Evolutionary conservation across 2,888 invertebrate species (phyloP), one percentile per base, ranked within the genome.

Genomic region (Marasmarcha lunaedactyla): DNA sequence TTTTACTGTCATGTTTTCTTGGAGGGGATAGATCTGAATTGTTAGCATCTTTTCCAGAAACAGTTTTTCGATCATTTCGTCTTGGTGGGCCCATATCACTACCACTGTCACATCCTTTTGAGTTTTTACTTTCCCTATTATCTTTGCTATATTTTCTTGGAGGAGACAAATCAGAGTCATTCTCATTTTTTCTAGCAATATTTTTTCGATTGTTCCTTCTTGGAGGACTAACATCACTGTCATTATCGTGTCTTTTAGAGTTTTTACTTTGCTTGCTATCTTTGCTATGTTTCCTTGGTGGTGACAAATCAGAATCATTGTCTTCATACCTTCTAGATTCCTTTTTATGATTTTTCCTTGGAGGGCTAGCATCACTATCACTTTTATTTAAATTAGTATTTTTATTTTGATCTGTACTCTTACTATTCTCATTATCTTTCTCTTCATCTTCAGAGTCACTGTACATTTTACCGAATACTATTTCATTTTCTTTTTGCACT

Each of bases 381-480:
- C 65, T 67, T 6, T 55, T 38, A 15, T 54, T 50, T 27, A 51
- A 50, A 27, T 47, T 55, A 2, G 38, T 20, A 5, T 20, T 20
- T 20, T 7, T 20, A 46, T 9, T 39, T 40, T 46, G 46, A 2
- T 39, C 35, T 36, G 47, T 39, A 39, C 44, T 47, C 15, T 27
- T 6, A 14, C 39, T 33, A 44, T 71, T 67, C 0, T 71, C 69
- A 39, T 69, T 66, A 40, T 69, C 58, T 27, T 68, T 63, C 33
- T 62, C 51, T 7, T 83, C 81, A 49, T 81, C 79, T 51, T 83
- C 81, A 0, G 79, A 74, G 39, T 83, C 81, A 46, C 81, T 83
- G 55, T 76, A 83, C 81, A 83, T 81, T 69, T 83, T 81, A 0
- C 81, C 81, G 45, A 79, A 83, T 10, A 77, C 57, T 1, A 78